These are phyloP conservation scores for Odontocolon sp. DNA, from an alignment of 2,888 invertebrate genomes.

Conservation along the genomic window DNA sequence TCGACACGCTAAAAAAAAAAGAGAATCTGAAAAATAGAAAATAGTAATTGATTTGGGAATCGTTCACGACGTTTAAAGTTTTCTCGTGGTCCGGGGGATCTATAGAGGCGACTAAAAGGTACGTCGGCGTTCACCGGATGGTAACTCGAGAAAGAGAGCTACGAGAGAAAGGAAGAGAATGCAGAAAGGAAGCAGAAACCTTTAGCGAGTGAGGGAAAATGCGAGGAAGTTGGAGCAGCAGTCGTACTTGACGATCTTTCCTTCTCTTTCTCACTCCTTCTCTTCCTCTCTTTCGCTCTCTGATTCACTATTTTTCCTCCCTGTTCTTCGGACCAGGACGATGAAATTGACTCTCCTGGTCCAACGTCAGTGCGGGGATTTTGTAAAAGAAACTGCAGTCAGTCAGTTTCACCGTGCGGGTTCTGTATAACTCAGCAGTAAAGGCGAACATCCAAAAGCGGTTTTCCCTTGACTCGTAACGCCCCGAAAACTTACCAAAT, in stretches of 20 bases:
- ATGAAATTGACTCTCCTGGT: too few species aligned
- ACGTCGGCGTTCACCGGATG: conserved; percentile 11
- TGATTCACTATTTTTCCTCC: too few species aligned
- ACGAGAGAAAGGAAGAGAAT: background rate
- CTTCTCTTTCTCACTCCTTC: background rate
- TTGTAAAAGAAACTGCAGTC: too few species aligned
- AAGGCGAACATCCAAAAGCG: conserved; percentile 47
- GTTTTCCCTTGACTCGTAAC: conserved; percentile 26
- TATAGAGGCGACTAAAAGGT: conserved; percentile 5
- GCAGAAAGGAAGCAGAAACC: background rate
- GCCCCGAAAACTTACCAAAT: conserved; percentile 63
- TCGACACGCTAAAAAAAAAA: too few species aligned
- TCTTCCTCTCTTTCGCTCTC: conserved; percentile 15
- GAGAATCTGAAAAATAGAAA: background rate
- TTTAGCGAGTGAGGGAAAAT: conserved; percentile 10
- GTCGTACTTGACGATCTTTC: conserved; percentile 45
- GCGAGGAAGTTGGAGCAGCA: conserved; percentile 22
- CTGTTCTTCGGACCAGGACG: too few species aligned
- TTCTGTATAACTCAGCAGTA: conserved; percentile 1
- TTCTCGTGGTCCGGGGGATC: conserved; percentile 3
- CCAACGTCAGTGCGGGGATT: too few species aligned
- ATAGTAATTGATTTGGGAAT: background rate
- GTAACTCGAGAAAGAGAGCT: conserved; percentile 18
- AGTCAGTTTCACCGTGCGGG: too few species aligned
- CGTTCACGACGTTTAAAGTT: conserved; percentile 4